Conservation (phyloP, 2,888 invertebrate species). For the Ischnus inquisitorius region DNA sequence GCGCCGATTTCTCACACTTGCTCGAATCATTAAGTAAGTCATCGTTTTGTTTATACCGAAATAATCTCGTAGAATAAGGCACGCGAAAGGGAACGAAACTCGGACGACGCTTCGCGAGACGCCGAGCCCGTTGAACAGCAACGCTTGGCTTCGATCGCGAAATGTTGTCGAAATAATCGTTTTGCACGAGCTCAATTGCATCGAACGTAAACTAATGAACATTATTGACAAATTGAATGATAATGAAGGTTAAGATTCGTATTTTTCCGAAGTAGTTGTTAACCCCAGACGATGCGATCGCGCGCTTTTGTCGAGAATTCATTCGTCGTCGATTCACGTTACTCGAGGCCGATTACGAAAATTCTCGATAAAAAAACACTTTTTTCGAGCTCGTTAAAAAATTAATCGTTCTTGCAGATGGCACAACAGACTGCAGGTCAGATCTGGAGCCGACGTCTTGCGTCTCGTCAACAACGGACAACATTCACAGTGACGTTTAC, state of each 20-base stretch:
- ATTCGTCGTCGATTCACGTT: not conserved
- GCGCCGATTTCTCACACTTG: conserved; percentile 50
- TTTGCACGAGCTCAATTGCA: no score
- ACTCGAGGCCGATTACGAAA: not conserved
- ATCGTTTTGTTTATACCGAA: conserved; percentile 8
- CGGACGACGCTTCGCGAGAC: conserved; percentile 8
- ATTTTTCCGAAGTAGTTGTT: no score
- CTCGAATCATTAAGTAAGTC: conserved; percentile 48
- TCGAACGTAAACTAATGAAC: no score
- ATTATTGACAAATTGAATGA: no score
- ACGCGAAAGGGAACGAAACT: not conserved
- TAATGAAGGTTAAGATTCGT: no score
- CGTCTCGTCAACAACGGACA: not conserved
- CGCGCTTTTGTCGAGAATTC: conserved; percentile 25
- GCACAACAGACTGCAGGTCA: conserved; percentile 49
- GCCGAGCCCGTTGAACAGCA: not conserved
- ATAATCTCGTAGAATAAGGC: not conserved
- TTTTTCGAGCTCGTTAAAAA: not conserved
- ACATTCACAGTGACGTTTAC: not conserved
- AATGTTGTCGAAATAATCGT: not conserved
- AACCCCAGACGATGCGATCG: conserved; percentile 10
- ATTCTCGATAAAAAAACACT: not conserved
- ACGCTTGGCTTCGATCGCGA: not conserved
- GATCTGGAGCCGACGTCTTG: conserved; percentile 5
- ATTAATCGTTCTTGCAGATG: conserved; percentile 30